phyloP scores from a whole-genome alignment of 2,797 vertebrate genomes.

The Salmo trutta region DNA sequence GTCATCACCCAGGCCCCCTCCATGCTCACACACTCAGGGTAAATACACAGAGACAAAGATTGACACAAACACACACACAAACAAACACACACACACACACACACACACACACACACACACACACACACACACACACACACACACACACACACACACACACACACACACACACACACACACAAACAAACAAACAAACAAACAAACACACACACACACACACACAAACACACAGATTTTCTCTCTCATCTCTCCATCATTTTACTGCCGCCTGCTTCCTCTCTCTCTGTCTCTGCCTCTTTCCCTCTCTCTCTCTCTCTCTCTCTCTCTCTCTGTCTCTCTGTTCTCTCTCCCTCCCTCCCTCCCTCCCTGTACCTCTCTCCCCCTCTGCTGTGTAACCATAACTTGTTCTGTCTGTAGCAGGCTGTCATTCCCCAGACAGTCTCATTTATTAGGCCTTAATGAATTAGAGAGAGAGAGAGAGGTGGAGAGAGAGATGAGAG shows the following conservation, averaged over 20 bases:
- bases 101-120: neutral
- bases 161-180: slow-evolving; percentile 1
- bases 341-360: slow-evolving; percentile 14
- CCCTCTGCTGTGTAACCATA: slow-evolving; percentile 34
- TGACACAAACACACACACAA: neutral
- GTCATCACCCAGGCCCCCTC: slow-evolving; percentile 92
- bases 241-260: neutral
- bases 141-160: neutral
- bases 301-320: slow-evolving; percentile 31
- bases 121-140: slow-evolving; percentile 6
- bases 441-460: slow-evolving; percentile 62
- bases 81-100: neutral
- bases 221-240: slow-evolving; percentile 11
- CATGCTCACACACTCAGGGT: slow-evolving; percentile 81
- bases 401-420: slow-evolving; percentile 40
- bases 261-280: neutral
- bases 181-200: too few relatives aligned
- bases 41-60: slow-evolving; percentile 45
- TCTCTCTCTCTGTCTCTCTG: slow-evolving; percentile 16
- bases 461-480: slow-evolving; percentile 41
- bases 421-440: slow-evolving; percentile 47
- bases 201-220: neutral
- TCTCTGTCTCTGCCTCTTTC: slow-evolving; percentile 17
- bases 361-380: slow-evolving; percentile 8
- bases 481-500: slow-evolving; percentile 34